Conservation (phyloP, 2,113 vertebrate species). For the Polyodon spathula region DNA sequence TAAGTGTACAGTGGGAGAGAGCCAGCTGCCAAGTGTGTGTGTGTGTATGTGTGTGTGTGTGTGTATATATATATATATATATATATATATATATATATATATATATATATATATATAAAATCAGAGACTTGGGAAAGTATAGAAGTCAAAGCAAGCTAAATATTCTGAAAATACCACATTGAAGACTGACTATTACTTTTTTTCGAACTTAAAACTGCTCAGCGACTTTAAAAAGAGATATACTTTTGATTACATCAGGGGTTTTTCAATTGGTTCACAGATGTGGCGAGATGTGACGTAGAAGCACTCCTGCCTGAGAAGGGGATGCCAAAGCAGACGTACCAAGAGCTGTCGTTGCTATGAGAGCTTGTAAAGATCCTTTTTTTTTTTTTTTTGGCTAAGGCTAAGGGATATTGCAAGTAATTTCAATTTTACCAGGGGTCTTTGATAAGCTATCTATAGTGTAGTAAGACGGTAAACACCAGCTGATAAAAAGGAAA, state of each 20-base stretch:
- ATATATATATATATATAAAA: neutral
- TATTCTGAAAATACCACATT: too few relatives aligned
- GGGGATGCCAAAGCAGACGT: conserved; percentile 54
- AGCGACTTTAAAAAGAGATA: conserved; percentile 49
- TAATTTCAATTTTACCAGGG: too few relatives aligned
- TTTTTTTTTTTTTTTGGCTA: too few relatives aligned
- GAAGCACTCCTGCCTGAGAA: conserved; percentile 65
- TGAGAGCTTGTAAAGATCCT: too few relatives aligned
- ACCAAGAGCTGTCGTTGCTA: conserved; percentile 49
- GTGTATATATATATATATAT: neutral
- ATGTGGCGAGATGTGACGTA: conserved; percentile 92
- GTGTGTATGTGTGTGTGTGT: too few relatives aligned
- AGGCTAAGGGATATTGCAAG: too few relatives aligned
- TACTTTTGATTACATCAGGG: conserved; percentile 53
- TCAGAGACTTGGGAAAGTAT: too few relatives aligned
- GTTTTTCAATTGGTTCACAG: conserved; percentile 73
- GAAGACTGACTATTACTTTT: conserved; percentile 48
- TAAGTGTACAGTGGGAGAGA: conserved; percentile 44
- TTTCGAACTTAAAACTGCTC: conserved; percentile 42
- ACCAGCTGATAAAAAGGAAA: neutral
- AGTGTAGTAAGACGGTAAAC: neutral
- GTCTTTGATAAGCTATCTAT: too few relatives aligned
- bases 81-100: neutral
- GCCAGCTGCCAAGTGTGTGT: too few relatives aligned
- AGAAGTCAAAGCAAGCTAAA: too few relatives aligned